A percentile compares a stretch with the other conserved stretches of the same genome.
Conservation (phyloP, 1,140 invertebrate genomes). For the Drosophila ercepeae region DNA sequence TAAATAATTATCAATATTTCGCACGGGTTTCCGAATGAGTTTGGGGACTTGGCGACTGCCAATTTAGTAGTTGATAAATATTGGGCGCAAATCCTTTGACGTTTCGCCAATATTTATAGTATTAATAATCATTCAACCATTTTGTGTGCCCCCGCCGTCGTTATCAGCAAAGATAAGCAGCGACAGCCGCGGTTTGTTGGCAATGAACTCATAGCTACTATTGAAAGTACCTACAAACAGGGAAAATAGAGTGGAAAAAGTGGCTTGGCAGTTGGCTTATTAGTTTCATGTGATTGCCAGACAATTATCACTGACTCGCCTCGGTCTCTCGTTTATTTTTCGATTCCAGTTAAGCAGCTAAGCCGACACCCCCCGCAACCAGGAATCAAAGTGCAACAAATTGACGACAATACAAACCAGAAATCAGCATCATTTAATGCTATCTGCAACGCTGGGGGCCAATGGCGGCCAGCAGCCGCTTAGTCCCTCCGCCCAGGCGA, state of each 20-base stretch:
- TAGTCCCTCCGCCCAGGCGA: constrained; percentile 81
- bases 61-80: constrained; percentile 63
- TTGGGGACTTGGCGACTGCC: constrained; percentile 17
- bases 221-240: constrained; percentile 39
- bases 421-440: constrained; percentile 65
- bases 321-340: constrained; percentile 25
- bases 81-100: constrained; percentile 70
- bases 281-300: constrained; percentile 65
- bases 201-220: too few relatives aligned
- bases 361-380: constrained; percentile 12
- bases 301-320: constrained; percentile 58
- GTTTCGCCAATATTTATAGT: constrained; percentile 74
- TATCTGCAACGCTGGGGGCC: constrained; percentile 73
- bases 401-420: constrained; percentile 23
- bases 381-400: constrained; percentile 8
- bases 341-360: constrained; percentile 52
- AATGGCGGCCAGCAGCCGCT: constrained; percentile 73
- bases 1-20: not conserved
- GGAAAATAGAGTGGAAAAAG: constrained; percentile 49
- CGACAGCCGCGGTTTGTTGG: constrained; percentile 13
- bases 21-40: constrained; percentile 1
- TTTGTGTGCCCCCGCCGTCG: constrained; percentile 17
- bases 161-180: constrained; percentile 72
- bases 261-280: constrained; percentile 56
- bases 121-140: constrained; percentile 68